These are phyloP conservation scores for Herpetotheres cachinnans DNA, from an alignment of 2,113 vertebrate species.

Conservation along the genomic window DNA sequence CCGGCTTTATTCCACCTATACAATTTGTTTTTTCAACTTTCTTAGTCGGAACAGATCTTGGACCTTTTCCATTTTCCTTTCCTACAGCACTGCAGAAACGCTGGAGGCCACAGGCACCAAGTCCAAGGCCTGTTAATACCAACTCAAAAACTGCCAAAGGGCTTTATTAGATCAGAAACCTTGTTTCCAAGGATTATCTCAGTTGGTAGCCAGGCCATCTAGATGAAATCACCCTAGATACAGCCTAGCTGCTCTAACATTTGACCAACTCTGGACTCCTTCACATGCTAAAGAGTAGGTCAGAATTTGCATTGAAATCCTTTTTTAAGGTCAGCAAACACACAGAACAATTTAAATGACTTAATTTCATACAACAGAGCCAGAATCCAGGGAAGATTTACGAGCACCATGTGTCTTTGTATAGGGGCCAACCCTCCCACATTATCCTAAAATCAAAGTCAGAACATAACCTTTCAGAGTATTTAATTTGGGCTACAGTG, in stretches of 20 bases:
- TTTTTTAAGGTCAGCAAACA: constrained; percentile 18
- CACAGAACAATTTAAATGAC: background rate
- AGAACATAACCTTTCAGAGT: background rate
- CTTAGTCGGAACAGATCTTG: background rate
- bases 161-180: background rate
- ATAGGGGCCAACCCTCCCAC: background rate
- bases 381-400: background rate
- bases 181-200: background rate
- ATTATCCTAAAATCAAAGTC: background rate
- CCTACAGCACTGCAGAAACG: background rate
- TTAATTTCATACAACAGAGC: background rate
- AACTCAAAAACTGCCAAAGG: background rate
- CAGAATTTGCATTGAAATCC: constrained; percentile 47
- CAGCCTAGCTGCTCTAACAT: background rate
- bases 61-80: background rate
- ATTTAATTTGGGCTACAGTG: background rate
- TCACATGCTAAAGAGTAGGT: background rate
- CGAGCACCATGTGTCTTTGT: background rate
- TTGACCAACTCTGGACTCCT: background rate
- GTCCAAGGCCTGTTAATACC: background rate
- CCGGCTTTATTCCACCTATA: background rate
- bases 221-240: background rate
- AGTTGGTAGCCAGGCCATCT: background rate
- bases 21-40: background rate
- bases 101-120: background rate